phyloP scores from a whole-genome alignment of 2,113 vertebrate genomes.

The Trachemys scripta region DNA sequence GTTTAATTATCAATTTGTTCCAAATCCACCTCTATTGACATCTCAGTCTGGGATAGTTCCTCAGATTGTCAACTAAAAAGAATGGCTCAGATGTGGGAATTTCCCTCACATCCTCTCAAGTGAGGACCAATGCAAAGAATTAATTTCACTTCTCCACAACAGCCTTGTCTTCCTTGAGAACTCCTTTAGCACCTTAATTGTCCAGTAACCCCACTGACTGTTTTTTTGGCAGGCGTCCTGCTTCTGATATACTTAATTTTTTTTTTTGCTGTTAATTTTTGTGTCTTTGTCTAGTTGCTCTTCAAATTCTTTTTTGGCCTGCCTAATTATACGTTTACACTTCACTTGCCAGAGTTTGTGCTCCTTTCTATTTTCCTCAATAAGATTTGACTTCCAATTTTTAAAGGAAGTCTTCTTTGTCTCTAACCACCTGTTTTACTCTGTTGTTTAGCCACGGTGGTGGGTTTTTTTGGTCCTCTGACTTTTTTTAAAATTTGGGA shows the following conservation, averaged over 20 bases:
- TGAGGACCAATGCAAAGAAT: background rate
- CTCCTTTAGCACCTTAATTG: background rate
- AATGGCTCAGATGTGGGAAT: background rate
- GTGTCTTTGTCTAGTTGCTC: background rate
- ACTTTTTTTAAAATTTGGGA: background rate
- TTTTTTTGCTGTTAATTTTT: background rate
- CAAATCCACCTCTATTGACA: background rate
- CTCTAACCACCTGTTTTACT: background rate
- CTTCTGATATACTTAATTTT: background rate
- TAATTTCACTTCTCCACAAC: background rate
- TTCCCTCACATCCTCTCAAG: background rate
- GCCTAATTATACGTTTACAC: background rate
- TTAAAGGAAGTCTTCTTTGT: background rate
- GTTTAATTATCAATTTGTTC: background rate
- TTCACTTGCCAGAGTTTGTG: background rate
- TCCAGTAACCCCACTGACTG: background rate
- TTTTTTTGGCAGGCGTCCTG: background rate
- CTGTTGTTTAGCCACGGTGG: background rate
- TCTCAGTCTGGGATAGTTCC: background rate
- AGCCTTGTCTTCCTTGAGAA: background rate
- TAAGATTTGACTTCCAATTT: background rate
- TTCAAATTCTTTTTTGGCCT: background rate
- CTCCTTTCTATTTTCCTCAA: background rate
- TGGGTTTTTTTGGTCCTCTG: background rate
- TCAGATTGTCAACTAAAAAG: background rate